These are phyloP conservation scores for Cerceris ruficornis DNA, from an alignment of 2,888 invertebrate species.

Conservation along the genomic window DNA sequence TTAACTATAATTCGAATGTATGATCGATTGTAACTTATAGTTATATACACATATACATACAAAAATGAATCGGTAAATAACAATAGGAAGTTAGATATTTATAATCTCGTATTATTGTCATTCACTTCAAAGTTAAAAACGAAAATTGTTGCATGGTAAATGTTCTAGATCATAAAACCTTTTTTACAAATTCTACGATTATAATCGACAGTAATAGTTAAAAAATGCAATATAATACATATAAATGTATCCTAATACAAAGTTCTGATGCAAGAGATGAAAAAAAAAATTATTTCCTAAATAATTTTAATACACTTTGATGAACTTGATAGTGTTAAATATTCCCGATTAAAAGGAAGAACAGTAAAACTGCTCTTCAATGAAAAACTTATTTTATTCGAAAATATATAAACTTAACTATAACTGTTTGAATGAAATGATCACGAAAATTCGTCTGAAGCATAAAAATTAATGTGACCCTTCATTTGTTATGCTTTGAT, in stretches of 20 bases:
- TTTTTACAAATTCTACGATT: background rate
- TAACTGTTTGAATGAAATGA: constrained; percentile 18
- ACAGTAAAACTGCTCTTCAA: constrained; percentile 33
- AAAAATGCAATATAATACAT: constrained; percentile 5
- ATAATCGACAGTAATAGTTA: background rate
- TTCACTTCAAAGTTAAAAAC: background rate
- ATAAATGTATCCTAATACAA: constrained; percentile 14
- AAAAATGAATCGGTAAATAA: background rate
- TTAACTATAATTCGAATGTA: background rate
- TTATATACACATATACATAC: too few species aligned
- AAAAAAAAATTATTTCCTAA: constrained; percentile 2
- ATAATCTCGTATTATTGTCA: background rate
- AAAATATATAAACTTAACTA: constrained; percentile 15
- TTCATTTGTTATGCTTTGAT: constrained; percentile 31
- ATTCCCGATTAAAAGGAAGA: constrained; percentile 1
- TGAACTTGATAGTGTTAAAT: constrained; percentile 3
- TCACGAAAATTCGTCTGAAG: constrained; percentile 13
- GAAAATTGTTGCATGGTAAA: background rate
- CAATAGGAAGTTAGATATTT: background rate
- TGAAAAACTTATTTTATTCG: constrained; percentile 13
- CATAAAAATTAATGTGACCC: constrained; percentile 29
- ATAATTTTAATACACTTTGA: constrained; percentile 9
- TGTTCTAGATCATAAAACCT: background rate
- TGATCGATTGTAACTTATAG: background rate
- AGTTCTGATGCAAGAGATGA: background rate